Evolutionary conservation across 2,888 invertebrate species (phyloP).

Genomic region (Elysia crispata): DNA sequence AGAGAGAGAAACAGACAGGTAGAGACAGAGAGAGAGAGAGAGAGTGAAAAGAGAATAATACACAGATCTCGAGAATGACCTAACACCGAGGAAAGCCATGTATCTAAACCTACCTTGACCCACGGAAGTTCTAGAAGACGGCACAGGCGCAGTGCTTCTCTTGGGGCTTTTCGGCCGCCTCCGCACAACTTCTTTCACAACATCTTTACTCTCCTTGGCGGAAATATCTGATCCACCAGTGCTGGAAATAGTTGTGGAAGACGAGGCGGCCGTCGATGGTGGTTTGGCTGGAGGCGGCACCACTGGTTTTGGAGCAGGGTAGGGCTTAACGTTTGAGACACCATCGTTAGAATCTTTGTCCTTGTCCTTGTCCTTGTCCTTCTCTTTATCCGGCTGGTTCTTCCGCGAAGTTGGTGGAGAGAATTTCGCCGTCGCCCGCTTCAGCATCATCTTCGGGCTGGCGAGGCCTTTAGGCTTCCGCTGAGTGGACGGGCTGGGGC

Average conservation of each 20-base stretch:
- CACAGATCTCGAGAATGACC: too few relatives aligned
- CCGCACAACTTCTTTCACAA: constrained; percentile 55
- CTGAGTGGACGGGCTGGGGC: constrained; percentile 49
- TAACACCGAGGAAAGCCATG: too few relatives aligned
- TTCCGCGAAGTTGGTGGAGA: constrained; percentile 48
- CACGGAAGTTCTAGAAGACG: constrained; percentile 52
- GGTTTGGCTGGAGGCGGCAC: constrained; percentile 42
- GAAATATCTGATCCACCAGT: too few relatives aligned
- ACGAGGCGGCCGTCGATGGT: constrained; percentile 30
- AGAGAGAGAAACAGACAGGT: too few relatives aligned
- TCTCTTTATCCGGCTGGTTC: background rate
- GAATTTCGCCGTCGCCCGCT: constrained; percentile 47
- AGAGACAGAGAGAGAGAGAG: too few relatives aligned
- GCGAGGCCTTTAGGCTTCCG: constrained; percentile 49
- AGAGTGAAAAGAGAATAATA: too few relatives aligned
- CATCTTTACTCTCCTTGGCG: background rate
- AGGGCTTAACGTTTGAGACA: constrained; percentile 2
- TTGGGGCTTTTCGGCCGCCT: constrained; percentile 69
- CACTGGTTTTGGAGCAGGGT: constrained; percentile 44
- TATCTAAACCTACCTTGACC: background rate
- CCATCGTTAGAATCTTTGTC: background rate
- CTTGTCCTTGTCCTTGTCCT: constrained; percentile 14
- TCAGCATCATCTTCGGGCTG: constrained; percentile 54
- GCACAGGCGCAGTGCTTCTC: constrained; percentile 60
- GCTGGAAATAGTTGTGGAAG: background rate